Base-by-base conservation (phyloP, 1,140 invertebrate species). In the Bilobella aurantiaca region DNA sequence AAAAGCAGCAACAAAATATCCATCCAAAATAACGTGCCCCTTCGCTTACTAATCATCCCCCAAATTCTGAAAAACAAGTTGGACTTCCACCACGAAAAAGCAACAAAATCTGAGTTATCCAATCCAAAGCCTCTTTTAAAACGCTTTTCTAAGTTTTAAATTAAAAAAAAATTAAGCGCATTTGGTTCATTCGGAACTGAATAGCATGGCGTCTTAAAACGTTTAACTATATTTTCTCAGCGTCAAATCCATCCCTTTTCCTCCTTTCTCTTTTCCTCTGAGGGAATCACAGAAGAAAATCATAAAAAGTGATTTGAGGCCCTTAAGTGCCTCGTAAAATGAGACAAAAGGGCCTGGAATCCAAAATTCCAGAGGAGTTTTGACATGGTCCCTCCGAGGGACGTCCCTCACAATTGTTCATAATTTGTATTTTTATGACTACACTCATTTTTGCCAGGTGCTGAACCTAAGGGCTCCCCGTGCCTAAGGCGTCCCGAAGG, bases 351-450 rank as follows among this genome's bases (percentile, higher is more conserved):
- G 34, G 49, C 14, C 23, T 53, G 49, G 8, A 18, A 8, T 42
- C 8, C 8, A 42, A 42, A 53, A 53, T 53, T 53, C 49, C 49
- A 12, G 8, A 23, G 25, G 49, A 16, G 14, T 53, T 53, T 53
- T 53, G 49, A 53, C 49, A 53, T 12, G 21, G 23, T 53, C 23
- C 49, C 12, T 53, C 49, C 49, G 25, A 53, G 49, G 49, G 49
- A 53, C 49, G 23, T 53, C 49, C 25, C 21, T 53, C n/a, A n/a
- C 14, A 53, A 53, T 53, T 53, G 49, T 53, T 23, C 49, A 16
- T 53, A 53, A 53, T 53, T 53, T 53, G 49, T 53, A 53, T 23
- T 53, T 53, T 53, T 53, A 53, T 53, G 49, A n/a, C n/a, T 23
- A 53, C 25, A 12, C 34, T 42, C 34, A 42, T 42, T 42, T 42